Base-by-base conservation (phyloP, 2,888 invertebrate genomes). In the Apodemia zela region DNA sequence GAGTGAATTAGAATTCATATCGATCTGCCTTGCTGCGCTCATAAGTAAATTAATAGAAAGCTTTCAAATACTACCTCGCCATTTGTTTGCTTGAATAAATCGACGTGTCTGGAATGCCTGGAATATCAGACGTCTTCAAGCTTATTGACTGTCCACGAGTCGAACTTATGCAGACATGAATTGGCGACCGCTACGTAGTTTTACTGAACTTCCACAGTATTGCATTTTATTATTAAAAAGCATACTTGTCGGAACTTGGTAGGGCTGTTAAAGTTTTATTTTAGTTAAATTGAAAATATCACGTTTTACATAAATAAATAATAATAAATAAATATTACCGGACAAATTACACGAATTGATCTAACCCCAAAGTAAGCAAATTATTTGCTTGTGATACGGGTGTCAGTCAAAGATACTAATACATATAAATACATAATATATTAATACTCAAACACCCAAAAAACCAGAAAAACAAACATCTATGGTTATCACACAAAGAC, bases 151-250 rank as follows among this genome's bases (percentile, higher is more conserved):
- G 81, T 72, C 80, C 51, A 25, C 21, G 5, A 54, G 21, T 25
- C 21, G 15, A 18, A 42, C 42, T 42, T 42, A 15, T 42, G 15
- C 42, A 25, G 51, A 54, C 51, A 54, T 87, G 81, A 87, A 87
- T 87, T 85, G 81, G 81, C 73, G 77, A 74, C 72, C 73, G 73
- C 75, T 75, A 67, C 75, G 73, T 74, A 79, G 75, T 78, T 81
- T 78, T 82, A 84, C 82, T 81, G 81, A 81, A 81, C 84, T 79
- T 79, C 78, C 77, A 81, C 80, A 79, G 80, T 77, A 77, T 75
- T 83, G 81, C 83, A 85, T 83, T 86, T 84, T 79, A 84, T 82
- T 85, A 87, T 83, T 85, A 80, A 84, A 82, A 81, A 81, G 82
- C 81, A 79, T 81, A 84, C 81, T 80, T 78, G 73, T 74, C 69